Conservation (phyloP, 2,797 vertebrate genomes). For the Neosalanx taihuensis region DNA sequence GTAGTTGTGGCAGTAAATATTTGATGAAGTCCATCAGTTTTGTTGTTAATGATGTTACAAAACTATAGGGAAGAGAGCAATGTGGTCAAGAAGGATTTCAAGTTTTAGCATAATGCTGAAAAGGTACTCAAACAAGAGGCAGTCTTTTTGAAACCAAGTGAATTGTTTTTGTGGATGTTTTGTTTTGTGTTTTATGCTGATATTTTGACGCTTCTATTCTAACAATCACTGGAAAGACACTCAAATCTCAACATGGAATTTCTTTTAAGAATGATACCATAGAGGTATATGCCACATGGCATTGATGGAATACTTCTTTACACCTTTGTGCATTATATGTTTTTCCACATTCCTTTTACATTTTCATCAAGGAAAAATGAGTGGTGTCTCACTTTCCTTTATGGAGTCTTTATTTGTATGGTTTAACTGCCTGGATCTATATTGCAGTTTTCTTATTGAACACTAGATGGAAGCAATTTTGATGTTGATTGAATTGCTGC, state of each 20-base stretch:
- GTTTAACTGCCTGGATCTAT: constrained; percentile 1
- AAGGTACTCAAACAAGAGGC: not conserved
- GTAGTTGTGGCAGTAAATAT: no score
- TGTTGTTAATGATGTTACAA: constrained; percentile 5
- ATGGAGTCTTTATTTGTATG: constrained; percentile 3
- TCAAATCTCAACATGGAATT: constrained; percentile 29
- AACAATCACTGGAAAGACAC: constrained; percentile 53
- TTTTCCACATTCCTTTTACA: constrained; percentile 55
- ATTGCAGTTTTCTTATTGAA: constrained; percentile 32
- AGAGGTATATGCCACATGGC: constrained; percentile 18
- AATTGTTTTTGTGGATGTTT: constrained; percentile 14
- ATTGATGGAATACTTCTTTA: constrained; percentile 25
- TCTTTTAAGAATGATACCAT: constrained; percentile 20
- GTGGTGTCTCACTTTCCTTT: constrained; percentile 18
- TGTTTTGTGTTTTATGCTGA: constrained; percentile 34
- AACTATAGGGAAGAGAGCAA: not conserved
- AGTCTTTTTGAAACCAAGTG: constrained; percentile 20
- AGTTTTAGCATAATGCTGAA: not conserved
- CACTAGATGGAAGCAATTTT: constrained; percentile 32
- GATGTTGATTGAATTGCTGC: not conserved
- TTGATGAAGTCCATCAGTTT: constrained; percentile 7
- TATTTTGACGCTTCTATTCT: constrained; percentile 32
- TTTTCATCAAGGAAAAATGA: constrained; percentile 31
- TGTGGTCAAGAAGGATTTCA: not conserved
- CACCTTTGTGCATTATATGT: constrained; percentile 28